These are phyloP conservation scores for Malthinus flaveolus DNA, from an alignment of 2,888 invertebrate species.

Conservation along the genomic window DNA sequence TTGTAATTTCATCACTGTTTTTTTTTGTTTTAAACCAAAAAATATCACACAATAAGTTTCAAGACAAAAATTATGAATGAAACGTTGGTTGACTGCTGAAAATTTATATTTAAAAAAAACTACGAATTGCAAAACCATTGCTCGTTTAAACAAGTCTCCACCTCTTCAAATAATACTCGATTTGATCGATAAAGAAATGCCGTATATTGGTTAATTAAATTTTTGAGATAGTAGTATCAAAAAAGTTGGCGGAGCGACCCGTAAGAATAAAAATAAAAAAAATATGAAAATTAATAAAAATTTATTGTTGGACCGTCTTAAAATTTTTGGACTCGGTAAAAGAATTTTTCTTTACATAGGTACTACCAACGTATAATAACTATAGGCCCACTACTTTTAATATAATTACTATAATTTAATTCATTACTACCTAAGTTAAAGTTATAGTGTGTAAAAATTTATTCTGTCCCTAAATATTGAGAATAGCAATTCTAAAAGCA, in stretches of 20 bases:
- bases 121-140: too few relatives aligned
- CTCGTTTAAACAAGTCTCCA: too few relatives aligned
- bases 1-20: too few relatives aligned
- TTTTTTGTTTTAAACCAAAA: too few relatives aligned
- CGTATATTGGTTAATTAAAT: too few relatives aligned
- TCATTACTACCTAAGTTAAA: slow-evolving; percentile 50
- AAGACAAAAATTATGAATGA: too few relatives aligned
- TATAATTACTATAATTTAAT: slow-evolving; percentile 44
- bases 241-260: neutral
- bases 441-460: slow-evolving; percentile 27
- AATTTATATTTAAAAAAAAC: too few relatives aligned
- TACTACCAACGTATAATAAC: slow-evolving; percentile 46
- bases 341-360: slow-evolving; percentile 29
- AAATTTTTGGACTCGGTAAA: slow-evolving; percentile 33
- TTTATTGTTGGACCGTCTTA: neutral
- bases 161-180: too few relatives aligned
- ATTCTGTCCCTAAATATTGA: slow-evolving; percentile 5
- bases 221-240: neutral
- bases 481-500: slow-evolving; percentile 4
- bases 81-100: too few relatives aligned
- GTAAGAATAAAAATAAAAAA: neutral
- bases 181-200: too few relatives aligned
- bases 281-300: neutral
- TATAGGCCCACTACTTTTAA: slow-evolving; percentile 52
- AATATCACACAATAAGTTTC: too few relatives aligned